These are phyloP conservation scores for Ditula angustiorana DNA, from an alignment of 2,888 invertebrate genomes.

Conservation along the genomic window DNA sequence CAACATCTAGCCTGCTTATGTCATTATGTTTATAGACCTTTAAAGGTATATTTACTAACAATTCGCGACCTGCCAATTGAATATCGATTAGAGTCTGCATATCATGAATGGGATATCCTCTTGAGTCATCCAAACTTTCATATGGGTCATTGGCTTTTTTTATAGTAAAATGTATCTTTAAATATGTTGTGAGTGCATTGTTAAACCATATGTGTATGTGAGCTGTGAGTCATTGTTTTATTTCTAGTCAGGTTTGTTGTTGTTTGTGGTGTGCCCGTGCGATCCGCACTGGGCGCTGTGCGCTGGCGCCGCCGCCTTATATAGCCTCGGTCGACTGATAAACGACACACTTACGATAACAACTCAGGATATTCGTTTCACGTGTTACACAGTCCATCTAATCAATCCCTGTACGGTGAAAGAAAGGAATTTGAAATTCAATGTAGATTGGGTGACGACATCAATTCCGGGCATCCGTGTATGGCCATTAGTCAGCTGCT, in stretches of 20 bases:
- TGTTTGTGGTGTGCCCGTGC: conserved; percentile 76
- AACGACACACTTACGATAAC: conserved; percentile 37
- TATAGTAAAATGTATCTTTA: neutral
- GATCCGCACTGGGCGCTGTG: conserved; percentile 78
- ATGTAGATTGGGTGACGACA: neutral
- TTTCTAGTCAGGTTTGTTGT: conserved; percentile 39
- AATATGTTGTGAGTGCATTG: neutral
- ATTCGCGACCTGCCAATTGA: neutral
- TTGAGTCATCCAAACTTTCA: conserved; percentile 2
- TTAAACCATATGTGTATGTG: neutral
- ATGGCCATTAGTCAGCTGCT: neutral
- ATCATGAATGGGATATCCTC: conserved; percentile 17
- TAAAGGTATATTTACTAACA: conserved; percentile 24
- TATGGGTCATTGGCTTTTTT: conserved; percentile 5
- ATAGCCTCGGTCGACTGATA: conserved; percentile 63
- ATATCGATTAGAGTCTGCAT: conserved; percentile 6
- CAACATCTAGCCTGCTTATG: neutral
- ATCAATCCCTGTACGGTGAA: too few species aligned
- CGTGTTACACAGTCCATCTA: neutral
- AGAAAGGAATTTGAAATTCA: neutral
- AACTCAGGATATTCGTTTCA: neutral
- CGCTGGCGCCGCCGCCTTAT: conserved; percentile 52
- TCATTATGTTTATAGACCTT: conserved; percentile 2
- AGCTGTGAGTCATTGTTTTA: conserved; percentile 6
- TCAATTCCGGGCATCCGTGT: neutral